Evolutionary conservation across 2,888 invertebrate genomes (phyloP).

Genomic region (Apotomis turbidana): DNA sequence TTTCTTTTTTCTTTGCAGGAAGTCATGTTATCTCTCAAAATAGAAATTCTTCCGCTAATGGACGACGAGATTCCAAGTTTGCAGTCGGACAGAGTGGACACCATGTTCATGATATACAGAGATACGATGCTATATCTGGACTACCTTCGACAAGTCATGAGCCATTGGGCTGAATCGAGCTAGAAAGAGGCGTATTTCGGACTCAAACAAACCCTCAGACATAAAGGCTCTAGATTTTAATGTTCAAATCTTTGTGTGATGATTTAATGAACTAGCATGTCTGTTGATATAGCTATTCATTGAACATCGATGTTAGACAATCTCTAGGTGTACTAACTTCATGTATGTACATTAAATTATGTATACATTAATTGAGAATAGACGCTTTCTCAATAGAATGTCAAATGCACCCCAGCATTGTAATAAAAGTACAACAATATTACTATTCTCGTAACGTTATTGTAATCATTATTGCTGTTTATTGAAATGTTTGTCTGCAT

Average conservation of each 20-base stretch:
- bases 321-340: slow-evolving; percentile 14
- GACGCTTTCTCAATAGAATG: not conserved
- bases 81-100: slow-evolving; percentile 7
- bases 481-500: not conserved
- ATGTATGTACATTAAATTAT: slow-evolving; percentile 17
- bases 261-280: not conserved
- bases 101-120: slow-evolving; percentile 35
- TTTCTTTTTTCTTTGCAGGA: slow-evolving; percentile 16
- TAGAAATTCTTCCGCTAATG: slow-evolving; percentile 7
- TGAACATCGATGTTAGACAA: slow-evolving; percentile 10
- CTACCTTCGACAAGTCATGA: slow-evolving; percentile 26
- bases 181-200: not conserved
- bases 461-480: not conserved
- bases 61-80: slow-evolving; percentile 13
- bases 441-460: not conserved
- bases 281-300: not conserved
- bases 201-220: slow-evolving; percentile 5
- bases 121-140: slow-evolving; percentile 37
- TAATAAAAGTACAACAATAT: slow-evolving; percentile 15
- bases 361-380: slow-evolving; percentile 10
- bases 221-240: slow-evolving; percentile 4
- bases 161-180: not conserved
- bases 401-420: not conserved
- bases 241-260: slow-evolving; percentile 12
- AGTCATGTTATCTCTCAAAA: slow-evolving; percentile 12